A percentile compares a stretch with the other conserved stretches of the same genome.
Evolutionary conservation across 2,113 vertebrate species (phyloP).

Genomic region (Shinisaurus crocodilurus): DNA sequence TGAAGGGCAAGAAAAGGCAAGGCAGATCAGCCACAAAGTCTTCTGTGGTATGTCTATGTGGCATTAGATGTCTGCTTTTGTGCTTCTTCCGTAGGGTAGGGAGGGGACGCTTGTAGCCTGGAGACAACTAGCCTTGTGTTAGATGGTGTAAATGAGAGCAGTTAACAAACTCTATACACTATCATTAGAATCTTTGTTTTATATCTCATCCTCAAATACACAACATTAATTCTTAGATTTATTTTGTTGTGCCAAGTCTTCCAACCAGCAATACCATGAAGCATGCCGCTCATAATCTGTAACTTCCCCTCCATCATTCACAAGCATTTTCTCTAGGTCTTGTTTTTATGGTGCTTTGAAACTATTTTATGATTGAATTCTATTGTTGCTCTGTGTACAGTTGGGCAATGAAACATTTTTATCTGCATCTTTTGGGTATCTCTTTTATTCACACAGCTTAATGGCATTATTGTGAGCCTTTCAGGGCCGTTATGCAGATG

Average conservation of each 20-base stretch:
- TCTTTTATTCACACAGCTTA: conserved; percentile 76
- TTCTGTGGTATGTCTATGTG: conserved; percentile 41
- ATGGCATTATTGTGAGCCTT: conserved; percentile 78
- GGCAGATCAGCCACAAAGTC: conserved; percentile 42
- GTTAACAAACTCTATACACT: conserved; percentile 54
- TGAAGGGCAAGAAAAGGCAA: conserved; percentile 64
- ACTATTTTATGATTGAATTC: conserved; percentile 59
- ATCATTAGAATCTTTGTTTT: conserved; percentile 60
- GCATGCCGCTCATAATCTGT: conserved; percentile 33
- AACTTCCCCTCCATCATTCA: conserved; percentile 47
- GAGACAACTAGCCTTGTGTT: conserved; percentile 62
- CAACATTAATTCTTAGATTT: conserved; percentile 47
- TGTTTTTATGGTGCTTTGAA: conserved; percentile 66
- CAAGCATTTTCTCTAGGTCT: conserved; percentile 57
- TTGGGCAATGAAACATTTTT: conserved; percentile 78
- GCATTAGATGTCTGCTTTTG: conserved; percentile 62
- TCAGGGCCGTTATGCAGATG: conserved; percentile 79
- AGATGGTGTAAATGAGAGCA: conserved; percentile 66
- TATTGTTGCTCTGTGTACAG: conserved; percentile 69
- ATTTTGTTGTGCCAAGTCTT: conserved; percentile 48
- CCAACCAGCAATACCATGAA: conserved; percentile 29
- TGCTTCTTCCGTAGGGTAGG: conserved; percentile 34
- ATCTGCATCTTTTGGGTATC: conserved; percentile 71
- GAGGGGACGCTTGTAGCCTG: conserved; percentile 65
- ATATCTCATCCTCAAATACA: conserved; percentile 43